These are phyloP conservation scores for Synergus japonicus DNA, from an alignment of 2,888 invertebrate species.

Conservation along the genomic window DNA sequence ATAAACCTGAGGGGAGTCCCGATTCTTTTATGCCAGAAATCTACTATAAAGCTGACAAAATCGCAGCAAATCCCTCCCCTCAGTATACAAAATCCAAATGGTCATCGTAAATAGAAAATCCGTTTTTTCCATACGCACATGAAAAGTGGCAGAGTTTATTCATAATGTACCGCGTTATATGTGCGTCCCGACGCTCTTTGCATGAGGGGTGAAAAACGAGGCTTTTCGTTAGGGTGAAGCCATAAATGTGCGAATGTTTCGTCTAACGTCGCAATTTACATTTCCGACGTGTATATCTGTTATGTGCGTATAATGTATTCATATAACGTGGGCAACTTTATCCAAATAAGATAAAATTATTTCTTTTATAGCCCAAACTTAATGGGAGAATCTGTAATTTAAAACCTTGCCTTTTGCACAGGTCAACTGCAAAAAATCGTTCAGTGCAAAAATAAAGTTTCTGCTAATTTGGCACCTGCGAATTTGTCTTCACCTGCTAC, in stretches of 20 bases:
- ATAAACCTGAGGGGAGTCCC: conserved; percentile 71
- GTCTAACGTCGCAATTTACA: conserved; percentile 48
- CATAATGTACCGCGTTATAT: conserved; percentile 59
- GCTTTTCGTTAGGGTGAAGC: conserved; percentile 57
- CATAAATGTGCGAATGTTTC: conserved; percentile 37
- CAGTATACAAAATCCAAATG: conserved; percentile 70
- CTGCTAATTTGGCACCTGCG: conserved; percentile 24
- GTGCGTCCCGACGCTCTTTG: conserved; percentile 50
- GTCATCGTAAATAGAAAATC: conserved; percentile 75
- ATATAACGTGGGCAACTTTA: neutral
- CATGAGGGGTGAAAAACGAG: conserved; percentile 49
- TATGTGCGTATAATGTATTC: conserved; percentile 33
- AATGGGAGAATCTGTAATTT: conserved; percentile 12
- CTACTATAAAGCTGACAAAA: conserved; percentile 71
- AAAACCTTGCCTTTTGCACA: neutral
- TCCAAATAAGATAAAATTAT: neutral
- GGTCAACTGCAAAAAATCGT: conserved; percentile 14
- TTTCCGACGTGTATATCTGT: conserved; percentile 36
- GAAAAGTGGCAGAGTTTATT: conserved; percentile 67
- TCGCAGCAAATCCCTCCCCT: conserved; percentile 61
- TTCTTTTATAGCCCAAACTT: neutral
- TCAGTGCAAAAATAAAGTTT: neutral
- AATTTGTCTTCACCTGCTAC: conserved; percentile 9
- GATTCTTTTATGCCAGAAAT: conserved; percentile 69
- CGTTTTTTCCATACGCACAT: conserved; percentile 64